Percentiles rank a stretch among this genome's conserved stretches.
Conservation (phyloP, 2,113 vertebrate genomes). For the Eulemur macaco region DNA sequence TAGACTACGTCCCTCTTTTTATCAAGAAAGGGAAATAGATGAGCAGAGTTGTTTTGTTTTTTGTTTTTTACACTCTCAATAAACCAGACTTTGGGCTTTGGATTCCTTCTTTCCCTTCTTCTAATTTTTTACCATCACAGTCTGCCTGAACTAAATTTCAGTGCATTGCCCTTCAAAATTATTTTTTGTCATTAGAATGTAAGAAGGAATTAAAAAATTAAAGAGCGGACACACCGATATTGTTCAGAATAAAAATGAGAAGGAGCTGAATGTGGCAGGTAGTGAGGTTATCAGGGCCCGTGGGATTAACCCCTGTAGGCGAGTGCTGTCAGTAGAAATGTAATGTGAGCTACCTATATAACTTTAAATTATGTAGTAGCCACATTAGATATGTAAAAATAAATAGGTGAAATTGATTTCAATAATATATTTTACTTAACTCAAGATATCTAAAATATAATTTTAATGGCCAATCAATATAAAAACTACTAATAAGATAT, state of each 20-base stretch:
- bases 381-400: not conserved
- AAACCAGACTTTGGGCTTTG: constrained; percentile 59
- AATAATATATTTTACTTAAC: constrained; percentile 21
- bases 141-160: constrained; percentile 73
- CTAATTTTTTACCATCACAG: constrained; percentile 75
- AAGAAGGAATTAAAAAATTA: constrained; percentile 73
- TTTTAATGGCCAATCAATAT: not conserved
- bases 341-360: not conserved
- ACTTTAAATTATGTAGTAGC: not conserved
- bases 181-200: constrained; percentile 18
- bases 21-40: constrained; percentile 72
- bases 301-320: not conserved
- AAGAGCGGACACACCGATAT: constrained; percentile 19
- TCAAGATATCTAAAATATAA: not conserved
- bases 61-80: constrained; percentile 38
- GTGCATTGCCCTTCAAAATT: constrained; percentile 56
- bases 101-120: constrained; percentile 68
- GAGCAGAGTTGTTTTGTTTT: constrained; percentile 10
- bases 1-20: constrained; percentile 66
- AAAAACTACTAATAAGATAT: not conserved
- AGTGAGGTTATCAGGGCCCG: not conserved
- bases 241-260: not conserved
- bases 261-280: not conserved
- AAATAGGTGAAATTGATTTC: not conserved
- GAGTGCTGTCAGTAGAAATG: not conserved